phyloP scores from a whole-genome alignment of 2,797 vertebrate species.

The Spatula versicolor region DNA sequence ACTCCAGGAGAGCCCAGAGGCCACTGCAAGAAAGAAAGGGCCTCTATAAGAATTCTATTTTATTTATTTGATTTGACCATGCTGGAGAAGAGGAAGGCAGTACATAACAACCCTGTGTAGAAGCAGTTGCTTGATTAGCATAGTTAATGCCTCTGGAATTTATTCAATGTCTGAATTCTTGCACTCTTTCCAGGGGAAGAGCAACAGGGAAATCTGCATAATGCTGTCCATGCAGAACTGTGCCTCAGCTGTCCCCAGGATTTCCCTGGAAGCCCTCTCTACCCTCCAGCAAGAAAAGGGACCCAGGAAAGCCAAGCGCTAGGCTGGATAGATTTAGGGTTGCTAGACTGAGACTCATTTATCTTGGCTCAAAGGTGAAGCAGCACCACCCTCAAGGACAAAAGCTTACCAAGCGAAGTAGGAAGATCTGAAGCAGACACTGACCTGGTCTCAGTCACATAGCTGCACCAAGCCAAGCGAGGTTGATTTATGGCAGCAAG shows the following conservation, averaged over 20 bases:
- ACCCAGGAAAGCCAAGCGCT: neutral
- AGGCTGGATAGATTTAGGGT: neutral
- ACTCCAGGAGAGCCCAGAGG: neutral
- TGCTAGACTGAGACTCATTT: neutral
- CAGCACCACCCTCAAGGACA: neutral
- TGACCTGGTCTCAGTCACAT: neutral
- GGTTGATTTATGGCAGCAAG: constrained; percentile 18
- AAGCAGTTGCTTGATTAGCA: neutral
- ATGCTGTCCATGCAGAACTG: neutral
- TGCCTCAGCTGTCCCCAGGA: neutral
- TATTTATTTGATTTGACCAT: neutral
- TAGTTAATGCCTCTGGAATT: neutral
- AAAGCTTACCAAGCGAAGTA: neutral
- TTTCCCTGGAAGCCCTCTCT: neutral
- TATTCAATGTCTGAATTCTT: neutral
- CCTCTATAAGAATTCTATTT: neutral
- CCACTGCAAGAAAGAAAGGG: neutral
- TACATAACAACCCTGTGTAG: neutral
- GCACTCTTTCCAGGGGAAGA: neutral
- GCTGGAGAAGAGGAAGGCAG: neutral
- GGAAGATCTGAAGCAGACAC: constrained; percentile 18
- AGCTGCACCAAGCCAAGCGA: neutral
- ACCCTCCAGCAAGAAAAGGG: neutral
- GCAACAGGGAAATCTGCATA: neutral
- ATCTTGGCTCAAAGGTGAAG: constrained; percentile 10